Evolutionary conservation across 2,797 vertebrate genomes (phyloP), one percentile per base, ranked within the genome.

Genomic region (Sebastes trivittatus): DNA sequence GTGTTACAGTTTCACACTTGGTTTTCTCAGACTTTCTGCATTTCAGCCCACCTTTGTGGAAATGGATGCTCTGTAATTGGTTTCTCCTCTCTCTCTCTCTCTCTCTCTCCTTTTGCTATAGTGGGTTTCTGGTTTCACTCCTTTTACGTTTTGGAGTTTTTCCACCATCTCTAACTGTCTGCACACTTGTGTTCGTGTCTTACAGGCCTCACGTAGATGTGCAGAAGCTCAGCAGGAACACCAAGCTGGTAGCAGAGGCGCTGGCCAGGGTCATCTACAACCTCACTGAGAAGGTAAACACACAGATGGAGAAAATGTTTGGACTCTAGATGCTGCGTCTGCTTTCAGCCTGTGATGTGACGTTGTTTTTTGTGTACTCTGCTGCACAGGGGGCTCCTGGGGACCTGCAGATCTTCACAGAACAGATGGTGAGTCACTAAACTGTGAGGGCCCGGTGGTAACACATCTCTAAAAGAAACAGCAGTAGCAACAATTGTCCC

Each of bases 231-330:
- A 94, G 94, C 23, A 97, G 98, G 36, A 99, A 99, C 88, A 97
- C 98, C 0, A 96, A 97, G 83, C 94, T 99, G 87, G 95, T 99
- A 0, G 97, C 98, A 0, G 98, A 99, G 82, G 97, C 97, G 1
- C 92, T 99, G 70, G 98, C 98, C 0, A 96, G 98, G 36, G 97
- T 99, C 56, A 95, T 99, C 90, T 99, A 99, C 93, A 99, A 99
- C 92, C 95, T 99, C 65, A 99, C 98, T 0, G 98, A 98, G 76
- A 99, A 99, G 97, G 98, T 99, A 80, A 49, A 62, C 22, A 62
- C 22, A 69, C 67, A 11, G 10, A 79, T 13, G 9, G 22, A 68
- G n/a, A 9, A 11, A 32, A 6, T 7, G 1, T 23, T 10, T 23
- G 3, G 30, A 13, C 60, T 62, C 13, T 23, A 23, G 61, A 34